Evolutionary conservation across 2,113 vertebrate genomes (phyloP).

Genomic region (Eonycteris spelaea): DNA sequence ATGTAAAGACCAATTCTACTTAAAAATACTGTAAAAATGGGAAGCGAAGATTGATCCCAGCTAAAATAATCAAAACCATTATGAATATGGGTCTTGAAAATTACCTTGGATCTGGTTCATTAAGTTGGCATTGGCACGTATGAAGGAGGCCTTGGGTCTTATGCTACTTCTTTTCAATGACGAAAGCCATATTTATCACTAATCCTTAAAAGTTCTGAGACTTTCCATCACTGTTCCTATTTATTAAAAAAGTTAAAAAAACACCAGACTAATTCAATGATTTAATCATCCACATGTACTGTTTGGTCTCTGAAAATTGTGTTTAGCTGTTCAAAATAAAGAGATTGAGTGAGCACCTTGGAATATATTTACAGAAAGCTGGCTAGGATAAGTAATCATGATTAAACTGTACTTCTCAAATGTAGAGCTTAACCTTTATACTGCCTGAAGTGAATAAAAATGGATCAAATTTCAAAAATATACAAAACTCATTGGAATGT

Average conservation of each 20-base stretch:
- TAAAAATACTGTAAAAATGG: not conserved
- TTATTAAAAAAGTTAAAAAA: not conserved
- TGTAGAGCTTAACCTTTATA: slow-evolving; percentile 35
- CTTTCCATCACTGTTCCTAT: not conserved
- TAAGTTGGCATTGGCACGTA: not conserved
- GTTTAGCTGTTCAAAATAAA: not conserved
- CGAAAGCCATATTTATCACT: not conserved
- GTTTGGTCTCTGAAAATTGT: not conserved
- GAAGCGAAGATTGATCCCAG: not conserved
- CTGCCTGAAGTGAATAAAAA: not conserved
- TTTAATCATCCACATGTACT: not conserved
- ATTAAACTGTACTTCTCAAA: slow-evolving; percentile 11
- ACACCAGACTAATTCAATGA: not conserved
- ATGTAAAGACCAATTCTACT: not conserved
- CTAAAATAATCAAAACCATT: not conserved
- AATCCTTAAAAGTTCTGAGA: not conserved
- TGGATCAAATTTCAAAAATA: slow-evolving; percentile 37
- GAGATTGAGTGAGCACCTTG: not conserved
- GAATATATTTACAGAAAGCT: not conserved
- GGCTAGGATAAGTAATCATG: not conserved
- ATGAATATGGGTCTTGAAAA: not conserved
- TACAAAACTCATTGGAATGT: slow-evolving; percentile 13
- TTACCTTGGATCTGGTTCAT: not conserved
- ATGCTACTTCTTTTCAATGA: not conserved
- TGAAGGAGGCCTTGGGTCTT: not conserved